Evolutionary conservation across 53 echinoderm and acorn worm genomes (phyloP), one percentile per base, ranked within the genome.

Genomic region (Patiria pectinifera): DNA sequence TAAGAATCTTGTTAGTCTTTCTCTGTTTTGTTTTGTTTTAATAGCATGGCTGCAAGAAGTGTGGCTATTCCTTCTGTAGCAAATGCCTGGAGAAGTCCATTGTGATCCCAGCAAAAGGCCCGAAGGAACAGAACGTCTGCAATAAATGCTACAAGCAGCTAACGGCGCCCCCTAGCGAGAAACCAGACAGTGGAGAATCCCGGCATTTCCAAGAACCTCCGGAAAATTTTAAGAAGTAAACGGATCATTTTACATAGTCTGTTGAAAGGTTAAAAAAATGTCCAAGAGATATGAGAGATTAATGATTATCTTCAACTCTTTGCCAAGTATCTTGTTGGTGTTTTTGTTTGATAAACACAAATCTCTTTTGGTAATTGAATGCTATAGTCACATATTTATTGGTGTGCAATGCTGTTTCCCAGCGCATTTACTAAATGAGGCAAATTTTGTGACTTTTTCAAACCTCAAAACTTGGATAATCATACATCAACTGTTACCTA

Each of bases 181-280:
- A 74, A 7, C 26, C 74, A 10, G 84, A 63, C 25, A 26, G 0
- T 11, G 66, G 91, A 59, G 91, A 76, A 66, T 87, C 76, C 23
- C 69, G 76, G 80, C 60, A 63, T 21, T 45, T 35, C 18, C 92
- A 91, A 85, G 94, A 87, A 59, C 94, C 94, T 11, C 96, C 96
- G 2, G 95, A 95, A 48, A 96, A 96, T 58, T 95, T 94, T 19
- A 96, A 96, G 69, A 95, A 94, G 96, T 96, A 87, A 90, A 94
- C 18, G 69, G 62, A 10, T 23, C n/a, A 22, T 62, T 84, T 66
- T 66, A 16, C 13, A 4, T 16, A 13, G 15, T 18, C 66, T 16
- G 2, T 66, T 66, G 66, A 16, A 7, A 11, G 15, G 19, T 3
- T 66, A 2, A 66, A 66, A 3, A 66, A 66, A 66, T 66, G 66